A percentile compares a stretch with the other conserved stretches of the same genome.
Evolutionary conservation across 1,140 invertebrate genomes (phyloP).

Genomic region (Penaeus vannamei): DNA sequence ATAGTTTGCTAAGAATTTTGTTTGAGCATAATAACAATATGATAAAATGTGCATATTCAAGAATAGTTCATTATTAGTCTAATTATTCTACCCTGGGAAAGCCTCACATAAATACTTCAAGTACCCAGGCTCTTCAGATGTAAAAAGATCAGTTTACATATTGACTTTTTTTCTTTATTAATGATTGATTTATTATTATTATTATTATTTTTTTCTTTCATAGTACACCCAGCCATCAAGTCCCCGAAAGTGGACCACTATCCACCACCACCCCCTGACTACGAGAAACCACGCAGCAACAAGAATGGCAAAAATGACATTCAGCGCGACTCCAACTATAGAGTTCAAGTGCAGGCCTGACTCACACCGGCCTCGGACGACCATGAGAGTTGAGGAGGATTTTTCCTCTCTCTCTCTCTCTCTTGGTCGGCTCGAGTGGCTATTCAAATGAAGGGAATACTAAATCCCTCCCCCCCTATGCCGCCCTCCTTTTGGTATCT

Average conservation of each 20-base stretch:
- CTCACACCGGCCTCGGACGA: slow-evolving; percentile 53
- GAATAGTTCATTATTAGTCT: too few relatives aligned
- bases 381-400: slow-evolving; percentile 43
- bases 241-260: slow-evolving; percentile 58
- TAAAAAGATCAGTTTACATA: too few relatives aligned
- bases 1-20: too few relatives aligned
- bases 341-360: slow-evolving; percentile 60
- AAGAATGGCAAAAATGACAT: slow-evolving; percentile 54
- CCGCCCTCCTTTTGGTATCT: too few relatives aligned
- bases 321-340: slow-evolving; percentile 54
- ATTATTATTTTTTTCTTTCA: not conserved
- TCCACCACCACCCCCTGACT: slow-evolving; percentile 54
- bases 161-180: not conserved
- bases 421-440: not conserved
- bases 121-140: too few relatives aligned
- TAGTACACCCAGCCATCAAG: slow-evolving; percentile 56
- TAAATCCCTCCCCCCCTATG: too few relatives aligned
- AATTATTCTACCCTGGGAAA: too few relatives aligned
- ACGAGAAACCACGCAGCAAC: slow-evolving; percentile 48
- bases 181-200: not conserved
- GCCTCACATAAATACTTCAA: too few relatives aligned
- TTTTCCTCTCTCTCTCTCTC: slow-evolving; percentile 8
- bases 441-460: not conserved
- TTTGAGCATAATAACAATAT: too few relatives aligned
- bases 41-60: too few relatives aligned